Percentiles rank a stretch among this genome's conserved stretches.
phyloP scores from a whole-genome alignment of 2,113 vertebrate genomes.

The Ornithorhynchus anatinus region DNA sequence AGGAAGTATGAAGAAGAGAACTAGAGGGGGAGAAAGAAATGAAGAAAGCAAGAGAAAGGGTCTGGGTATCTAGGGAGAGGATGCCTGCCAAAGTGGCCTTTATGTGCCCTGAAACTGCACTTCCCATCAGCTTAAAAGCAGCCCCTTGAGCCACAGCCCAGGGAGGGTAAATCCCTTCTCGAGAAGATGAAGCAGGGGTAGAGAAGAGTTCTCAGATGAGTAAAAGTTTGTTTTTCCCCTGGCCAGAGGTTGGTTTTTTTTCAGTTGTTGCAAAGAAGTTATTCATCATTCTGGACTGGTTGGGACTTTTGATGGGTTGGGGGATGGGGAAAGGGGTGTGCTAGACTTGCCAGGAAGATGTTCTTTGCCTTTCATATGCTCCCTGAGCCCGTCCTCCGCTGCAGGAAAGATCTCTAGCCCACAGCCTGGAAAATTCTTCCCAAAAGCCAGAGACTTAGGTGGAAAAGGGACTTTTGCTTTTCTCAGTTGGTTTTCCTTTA shows the following conservation, averaged over 20 bases:
- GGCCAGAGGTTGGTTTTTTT: neutral
- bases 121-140: neutral
- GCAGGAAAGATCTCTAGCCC: too few species aligned
- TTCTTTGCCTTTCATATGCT: too few species aligned
- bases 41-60: neutral
- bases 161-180: neutral
- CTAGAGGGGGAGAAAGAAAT: neutral
- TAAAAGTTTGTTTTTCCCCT: neutral
- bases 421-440: too few species aligned
- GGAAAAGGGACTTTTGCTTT: too few species aligned
- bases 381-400: too few species aligned
- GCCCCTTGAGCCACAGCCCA: neutral
- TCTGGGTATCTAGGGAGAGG: neutral
- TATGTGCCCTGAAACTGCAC: neutral
- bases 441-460: too few species aligned
- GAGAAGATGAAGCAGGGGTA: neutral
- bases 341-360: too few species aligned
- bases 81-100: neutral
- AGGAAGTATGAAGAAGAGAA: neutral
- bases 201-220: neutral
- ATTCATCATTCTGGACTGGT: neutral
- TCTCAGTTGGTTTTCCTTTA: too few species aligned
- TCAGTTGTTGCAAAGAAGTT: neutral
- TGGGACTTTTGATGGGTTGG: slow-evolving; percentile 1
- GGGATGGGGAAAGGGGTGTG: too few species aligned